Base-by-base conservation (phyloP, 2,888 invertebrate genomes). In the Ectropis crepuscularia region DNA sequence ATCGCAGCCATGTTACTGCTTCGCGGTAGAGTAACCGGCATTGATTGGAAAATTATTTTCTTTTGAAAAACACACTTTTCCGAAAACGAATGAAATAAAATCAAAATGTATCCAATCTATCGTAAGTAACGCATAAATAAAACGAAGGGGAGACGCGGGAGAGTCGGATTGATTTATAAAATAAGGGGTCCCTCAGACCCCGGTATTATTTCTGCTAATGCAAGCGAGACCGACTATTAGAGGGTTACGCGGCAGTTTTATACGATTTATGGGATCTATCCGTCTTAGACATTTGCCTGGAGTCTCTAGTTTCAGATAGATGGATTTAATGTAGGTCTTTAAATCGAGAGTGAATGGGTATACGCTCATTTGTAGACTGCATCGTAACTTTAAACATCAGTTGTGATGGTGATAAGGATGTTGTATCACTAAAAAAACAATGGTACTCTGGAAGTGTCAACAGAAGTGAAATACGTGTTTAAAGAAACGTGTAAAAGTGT, bases 121-220 rank as follows among this genome's bases (percentile, higher is more conserved):
- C 59, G 65, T 61, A 48, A 62, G 59, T 62, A 62, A 55, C 59
- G 59, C 61, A 66, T 62, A 66, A 66, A 66, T 66, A 66, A 62
- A 55, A 51, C 41, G 9, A 36, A 0, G 11, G 64, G 64, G 64
- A 9, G 11, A 37, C 48, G 11, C 46, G 11, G 12, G 12, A 48
- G 28, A 48, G 28, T 48, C 51, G 12, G 57, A 62, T 85, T 85
- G 87, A 87, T 89, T 86, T 86, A 88, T 82, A 80, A 83, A 81
- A 63, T 66, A 70, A 68, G 79, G 85, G 85, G 81, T 78, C 65
- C 75, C 12, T 66, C 65, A 64, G 69, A 75, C 80, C 82, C 51
- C 72, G 54, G 67, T 72, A 78, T 82, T 80, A 80, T 79, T 82
- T 81, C 70, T 77, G 79, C 77, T 79, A 81, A 81, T 80, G 79